phyloP scores from a whole-genome alignment of 2,113 vertebrate species.

The Hoplias malabaricus region DNA sequence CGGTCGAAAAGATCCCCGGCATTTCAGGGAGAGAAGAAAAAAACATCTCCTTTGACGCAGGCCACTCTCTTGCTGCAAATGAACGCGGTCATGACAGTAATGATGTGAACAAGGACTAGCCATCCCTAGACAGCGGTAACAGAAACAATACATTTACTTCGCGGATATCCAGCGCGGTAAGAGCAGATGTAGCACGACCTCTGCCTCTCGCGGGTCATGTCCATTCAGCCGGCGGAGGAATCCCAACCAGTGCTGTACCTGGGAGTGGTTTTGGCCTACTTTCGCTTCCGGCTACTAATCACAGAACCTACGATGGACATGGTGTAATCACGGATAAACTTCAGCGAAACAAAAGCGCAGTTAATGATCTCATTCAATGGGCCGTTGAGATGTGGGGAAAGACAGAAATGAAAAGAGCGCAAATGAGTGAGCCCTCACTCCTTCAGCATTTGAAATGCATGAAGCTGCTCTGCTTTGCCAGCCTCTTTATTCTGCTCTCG shows the following conservation, averaged over 20 bases:
- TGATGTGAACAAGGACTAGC: not conserved
- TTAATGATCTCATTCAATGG: conserved; percentile 23
- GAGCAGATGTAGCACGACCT: not conserved
- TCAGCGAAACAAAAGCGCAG: conserved; percentile 18
- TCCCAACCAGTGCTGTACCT: not conserved
- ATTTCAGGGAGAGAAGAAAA: not conserved
- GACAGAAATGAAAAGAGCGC: not conserved
- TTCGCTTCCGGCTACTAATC: not conserved
- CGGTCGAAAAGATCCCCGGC: conserved; percentile 7
- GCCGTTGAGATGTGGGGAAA: conserved; percentile 3
- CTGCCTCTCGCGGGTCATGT: not conserved
- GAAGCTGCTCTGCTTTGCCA: conserved; percentile 22
- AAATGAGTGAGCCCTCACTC: conserved; percentile 23
- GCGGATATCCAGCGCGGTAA: not conserved
- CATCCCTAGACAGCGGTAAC: conserved; percentile 17
- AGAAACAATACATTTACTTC: conserved; percentile 24
- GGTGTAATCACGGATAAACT: conserved; percentile 11
- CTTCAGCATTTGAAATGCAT: conserved; percentile 31
- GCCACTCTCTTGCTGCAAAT: conserved; percentile 14
- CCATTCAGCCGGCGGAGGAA: not conserved
- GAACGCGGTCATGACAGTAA: conserved; percentile 12
- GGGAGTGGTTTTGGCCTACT: not conserved
- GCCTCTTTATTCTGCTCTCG: conserved; percentile 31
- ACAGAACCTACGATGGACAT: not conserved
- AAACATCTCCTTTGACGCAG: conserved; percentile 1